Base-by-base conservation (phyloP, 2,797 vertebrate species). In the Sebastes steindachneri region DNA sequence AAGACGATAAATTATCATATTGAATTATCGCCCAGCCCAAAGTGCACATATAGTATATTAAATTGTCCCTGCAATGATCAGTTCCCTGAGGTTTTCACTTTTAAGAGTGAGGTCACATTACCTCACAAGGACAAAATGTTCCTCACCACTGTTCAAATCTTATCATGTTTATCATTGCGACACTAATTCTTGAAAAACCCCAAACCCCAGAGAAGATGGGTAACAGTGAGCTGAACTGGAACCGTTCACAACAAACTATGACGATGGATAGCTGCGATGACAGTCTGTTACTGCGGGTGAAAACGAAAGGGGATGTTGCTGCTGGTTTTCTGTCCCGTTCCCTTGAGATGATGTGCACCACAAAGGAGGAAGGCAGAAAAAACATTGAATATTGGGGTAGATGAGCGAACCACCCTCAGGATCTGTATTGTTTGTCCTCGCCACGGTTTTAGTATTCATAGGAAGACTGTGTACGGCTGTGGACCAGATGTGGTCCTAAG, bases 401-500 rank as follows among this genome's bases (percentile, higher is more conserved):
- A 86, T 83, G 89, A 93, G 63, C 48, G 31, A 90, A 79, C 65
- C 59, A 76, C 86, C 92, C 92, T 89, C 65, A 82, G 92, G 91
- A 92, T 80, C 89, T 79, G 79, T 83, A 85, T 92, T 92, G 87
- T 92, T 91, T 88, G 86, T 90, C 80, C 74, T 80, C 67, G 54
- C 85, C 74, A 84, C n/a, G 54, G 87, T 90, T 88, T 85, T 93
- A 92, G 80, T 83, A 89, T 90, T 93, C 86, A 89, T 89, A 75
- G 84, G 85, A 92, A 90, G 89, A 89, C 70, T 85, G 82, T 89
- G 87, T 86, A 53, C 68, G 87, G 82, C 92, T 94, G 92, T 70
- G 41, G 87, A 95, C 90, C 94, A 95, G 95, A 95, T 95, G 95
- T 94, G 90, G 62, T 79, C 75, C 67, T 79, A 35, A 73, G 70